Evolutionary conservation across 2,888 invertebrate species (phyloP).

Genomic region (Apamea sordens): DNA sequence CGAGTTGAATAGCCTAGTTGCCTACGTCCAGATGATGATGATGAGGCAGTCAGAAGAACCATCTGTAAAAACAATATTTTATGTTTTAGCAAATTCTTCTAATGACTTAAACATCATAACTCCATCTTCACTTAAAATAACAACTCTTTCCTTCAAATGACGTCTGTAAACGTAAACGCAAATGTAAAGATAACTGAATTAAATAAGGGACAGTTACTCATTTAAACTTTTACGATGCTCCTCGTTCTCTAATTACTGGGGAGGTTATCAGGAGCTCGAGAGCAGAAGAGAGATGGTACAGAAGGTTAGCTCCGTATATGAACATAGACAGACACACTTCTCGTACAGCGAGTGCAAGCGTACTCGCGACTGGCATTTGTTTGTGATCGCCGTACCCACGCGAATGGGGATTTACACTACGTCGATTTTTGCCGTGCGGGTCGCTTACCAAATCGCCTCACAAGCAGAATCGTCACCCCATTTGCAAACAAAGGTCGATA

Average conservation of each 20-base stretch:
- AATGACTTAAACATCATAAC: background rate
- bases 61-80: background rate
- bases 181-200: constrained; percentile 62
- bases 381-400: background rate
- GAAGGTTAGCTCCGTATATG: background rate
- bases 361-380: background rate
- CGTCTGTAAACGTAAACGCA: constrained; percentile 41
- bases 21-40: background rate
- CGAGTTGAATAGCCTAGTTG: no score
- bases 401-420: no score
- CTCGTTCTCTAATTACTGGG: constrained; percentile 62
- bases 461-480: no score
- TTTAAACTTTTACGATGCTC: constrained; percentile 63
- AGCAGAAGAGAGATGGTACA: constrained; percentile 3
- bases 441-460: no score
- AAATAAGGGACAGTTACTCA: constrained; percentile 51
- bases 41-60: background rate
- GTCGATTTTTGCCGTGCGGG: no score
- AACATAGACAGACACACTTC: background rate
- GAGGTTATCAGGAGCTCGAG: constrained; percentile 61
- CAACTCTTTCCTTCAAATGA: constrained; percentile 51
- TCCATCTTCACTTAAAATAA: constrained; percentile 17
- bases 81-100: background rate
- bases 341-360: background rate
- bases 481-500: no score